Percentiles rank a stretch among this genome's conserved stretches.
Conservation (phyloP, 2,888 invertebrate species). For the Synergus itoensis region DNA sequence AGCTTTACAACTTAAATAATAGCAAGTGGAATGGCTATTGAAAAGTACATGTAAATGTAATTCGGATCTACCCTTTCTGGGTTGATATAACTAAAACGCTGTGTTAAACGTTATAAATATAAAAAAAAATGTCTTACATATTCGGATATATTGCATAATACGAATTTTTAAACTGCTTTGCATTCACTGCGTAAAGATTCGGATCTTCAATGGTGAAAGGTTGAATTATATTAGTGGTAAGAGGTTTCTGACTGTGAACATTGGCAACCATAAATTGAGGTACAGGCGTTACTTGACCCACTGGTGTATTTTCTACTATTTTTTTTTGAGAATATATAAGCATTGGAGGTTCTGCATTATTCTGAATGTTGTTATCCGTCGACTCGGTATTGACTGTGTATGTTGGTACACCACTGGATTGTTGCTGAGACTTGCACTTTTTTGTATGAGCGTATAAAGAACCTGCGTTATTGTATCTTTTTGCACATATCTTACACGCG, state of each 20-base stretch:
- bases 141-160: constrained; percentile 73
- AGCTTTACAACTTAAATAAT: not conserved
- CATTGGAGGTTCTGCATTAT: constrained; percentile 57
- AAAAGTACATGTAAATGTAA: not conserved
- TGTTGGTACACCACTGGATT: constrained; percentile 51
- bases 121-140: constrained; percentile 59
- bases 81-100: not conserved
- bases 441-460: constrained; percentile 74
- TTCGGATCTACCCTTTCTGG: not conserved
- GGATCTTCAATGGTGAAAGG: constrained; percentile 67
- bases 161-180: constrained; percentile 68
- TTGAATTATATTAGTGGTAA: constrained; percentile 64
- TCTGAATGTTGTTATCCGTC: constrained; percentile 50
- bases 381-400: constrained; percentile 58
- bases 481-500: constrained; percentile 73
- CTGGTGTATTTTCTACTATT: constrained; percentile 60
- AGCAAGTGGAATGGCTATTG: not conserved
- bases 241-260: constrained; percentile 65
- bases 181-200: constrained; percentile 65
- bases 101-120: not conserved
- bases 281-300: constrained; percentile 57
- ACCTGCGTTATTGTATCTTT: constrained; percentile 71
- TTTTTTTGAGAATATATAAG: constrained; percentile 69
- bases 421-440: constrained; percentile 71
- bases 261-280: constrained; percentile 70